Conservation (phyloP, 2,888 invertebrate species). For the Notocelia uddmanniana region DNA sequence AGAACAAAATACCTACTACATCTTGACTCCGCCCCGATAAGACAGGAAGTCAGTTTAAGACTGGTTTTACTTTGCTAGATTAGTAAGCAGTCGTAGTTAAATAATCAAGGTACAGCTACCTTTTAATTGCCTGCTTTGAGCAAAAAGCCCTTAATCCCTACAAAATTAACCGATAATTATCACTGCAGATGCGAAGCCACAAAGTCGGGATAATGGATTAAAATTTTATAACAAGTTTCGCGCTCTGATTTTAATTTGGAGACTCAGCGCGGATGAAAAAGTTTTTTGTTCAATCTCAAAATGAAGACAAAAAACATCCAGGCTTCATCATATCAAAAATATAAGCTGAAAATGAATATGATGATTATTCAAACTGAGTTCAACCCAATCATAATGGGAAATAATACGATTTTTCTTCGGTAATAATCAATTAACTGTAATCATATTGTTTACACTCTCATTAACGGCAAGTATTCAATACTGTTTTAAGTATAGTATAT, state of each 20-base stretch:
- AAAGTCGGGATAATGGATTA: conserved; percentile 75
- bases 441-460: not conserved
- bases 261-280: conserved; percentile 60
- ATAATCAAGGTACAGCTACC: no score
- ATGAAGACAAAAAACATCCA: conserved; percentile 15
- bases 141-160: not conserved
- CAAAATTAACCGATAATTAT: conserved; percentile 66
- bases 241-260: conserved; percentile 62
- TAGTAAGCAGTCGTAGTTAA: no score
- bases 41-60: no score
- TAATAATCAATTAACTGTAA: not conserved
- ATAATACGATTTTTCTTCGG: not conserved
- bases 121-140: no score
- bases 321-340: conserved; percentile 9
- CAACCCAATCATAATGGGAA: not conserved
- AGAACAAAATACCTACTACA: no score
- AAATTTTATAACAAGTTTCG: conserved; percentile 78
- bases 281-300: conserved; percentile 49
- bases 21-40: no score
- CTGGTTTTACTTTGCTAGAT: no score
- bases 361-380: conserved; percentile 14
- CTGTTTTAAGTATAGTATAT: no score
- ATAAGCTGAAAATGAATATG: not conserved
- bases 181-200: conserved; percentile 71
- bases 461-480: not conserved